A percentile compares a stretch with the other conserved stretches of the same genome.
These are phyloP conservation scores for Staurois parvus DNA, from an alignment of 2,797 vertebrate species.

Conservation along the genomic window DNA sequence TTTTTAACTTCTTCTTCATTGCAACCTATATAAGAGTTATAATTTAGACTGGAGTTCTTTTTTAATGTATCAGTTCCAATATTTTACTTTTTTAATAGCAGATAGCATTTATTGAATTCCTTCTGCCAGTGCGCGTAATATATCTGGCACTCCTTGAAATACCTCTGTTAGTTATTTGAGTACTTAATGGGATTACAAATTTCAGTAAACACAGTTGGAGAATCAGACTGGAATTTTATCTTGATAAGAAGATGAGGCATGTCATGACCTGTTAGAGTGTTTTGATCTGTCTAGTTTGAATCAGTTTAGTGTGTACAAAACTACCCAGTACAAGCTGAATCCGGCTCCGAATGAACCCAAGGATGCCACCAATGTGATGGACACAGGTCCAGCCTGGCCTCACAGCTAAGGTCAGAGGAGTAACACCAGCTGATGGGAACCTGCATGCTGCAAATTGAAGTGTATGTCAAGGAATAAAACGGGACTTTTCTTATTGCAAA, in stretches of 20 bases:
- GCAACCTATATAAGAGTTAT: background rate
- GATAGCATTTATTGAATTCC: background rate
- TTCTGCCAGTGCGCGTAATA: background rate
- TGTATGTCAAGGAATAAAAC: no score
- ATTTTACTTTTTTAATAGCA: background rate
- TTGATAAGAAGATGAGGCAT: conserved; percentile 13
- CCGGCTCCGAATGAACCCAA: background rate
- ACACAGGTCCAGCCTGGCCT: background rate
- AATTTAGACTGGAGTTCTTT: background rate
- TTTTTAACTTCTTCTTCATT: background rate
- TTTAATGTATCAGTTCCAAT: background rate
- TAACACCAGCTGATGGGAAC: background rate
- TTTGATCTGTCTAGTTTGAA: conserved; percentile 1
- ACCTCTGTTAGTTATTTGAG: conserved; percentile 43
- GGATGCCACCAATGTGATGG: background rate
- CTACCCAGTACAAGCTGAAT: conserved; percentile 16
- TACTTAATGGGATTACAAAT: conserved; percentile 33
- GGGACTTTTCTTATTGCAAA: no score
- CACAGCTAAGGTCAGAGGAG: background rate
- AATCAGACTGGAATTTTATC: conserved; percentile 30
- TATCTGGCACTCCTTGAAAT: conserved; percentile 11
- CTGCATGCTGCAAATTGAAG: no score
- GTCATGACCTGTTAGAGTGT: conserved; percentile 14
- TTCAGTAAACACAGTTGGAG: conserved; percentile 33
- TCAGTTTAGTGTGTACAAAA: conserved; percentile 7